Evolutionary conservation across 2,888 invertebrate genomes (phyloP).

Genomic region (Allolobophora icterica): DNA sequence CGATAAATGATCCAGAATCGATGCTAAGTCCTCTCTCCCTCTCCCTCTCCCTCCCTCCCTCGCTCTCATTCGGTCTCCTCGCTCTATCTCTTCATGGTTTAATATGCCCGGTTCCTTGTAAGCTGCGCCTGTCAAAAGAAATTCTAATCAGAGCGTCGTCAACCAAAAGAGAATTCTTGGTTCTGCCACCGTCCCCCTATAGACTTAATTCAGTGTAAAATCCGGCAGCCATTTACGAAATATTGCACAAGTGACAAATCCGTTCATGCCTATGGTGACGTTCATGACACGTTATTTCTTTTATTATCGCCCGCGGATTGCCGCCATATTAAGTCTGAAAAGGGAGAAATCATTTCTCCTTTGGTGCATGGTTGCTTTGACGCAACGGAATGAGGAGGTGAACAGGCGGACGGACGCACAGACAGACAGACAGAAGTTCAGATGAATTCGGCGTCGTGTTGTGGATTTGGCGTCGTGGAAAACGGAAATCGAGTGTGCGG

Average conservation of each 20-base stretch:
- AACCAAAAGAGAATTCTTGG: background rate
- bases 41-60: background rate
- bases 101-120: background rate
- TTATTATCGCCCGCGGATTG: background rate
- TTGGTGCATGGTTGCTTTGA: background rate
- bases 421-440: background rate
- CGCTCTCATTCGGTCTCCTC: background rate
- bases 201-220: constrained; percentile 11
- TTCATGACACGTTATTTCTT: constrained; percentile 27
- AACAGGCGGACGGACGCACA: background rate
- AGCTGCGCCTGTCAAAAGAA: background rate
- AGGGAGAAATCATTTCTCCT: constrained; percentile 21
- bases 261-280: constrained; percentile 12
- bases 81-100: background rate
- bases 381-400: background rate
- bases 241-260: constrained; percentile 25
- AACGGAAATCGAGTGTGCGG: constrained; percentile 5
- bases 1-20: background rate
- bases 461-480: constrained; percentile 23
- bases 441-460: background rate
- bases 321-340: background rate
- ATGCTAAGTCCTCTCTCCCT: background rate
- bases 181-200: background rate
- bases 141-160: constrained; percentile 1
- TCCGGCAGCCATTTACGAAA: background rate